Evolutionary conservation across 2,888 invertebrate genomes (phyloP).

Genomic region (Chrysomela aeneicollis): DNA sequence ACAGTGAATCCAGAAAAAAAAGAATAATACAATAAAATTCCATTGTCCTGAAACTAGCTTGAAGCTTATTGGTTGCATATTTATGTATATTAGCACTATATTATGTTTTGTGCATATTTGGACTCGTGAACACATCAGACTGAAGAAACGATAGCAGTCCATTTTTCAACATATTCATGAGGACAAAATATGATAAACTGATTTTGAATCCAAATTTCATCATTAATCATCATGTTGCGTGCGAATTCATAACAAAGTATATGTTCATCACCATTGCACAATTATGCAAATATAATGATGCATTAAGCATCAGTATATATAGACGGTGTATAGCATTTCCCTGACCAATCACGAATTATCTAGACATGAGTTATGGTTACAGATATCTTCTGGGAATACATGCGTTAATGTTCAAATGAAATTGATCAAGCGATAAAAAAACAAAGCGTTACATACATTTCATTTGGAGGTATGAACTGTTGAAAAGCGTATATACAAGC

Average conservation of each 20-base stretch:
- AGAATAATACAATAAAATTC: too few species aligned
- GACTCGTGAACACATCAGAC: too few species aligned
- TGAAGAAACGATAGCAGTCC: not conserved
- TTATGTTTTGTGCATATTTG: too few species aligned
- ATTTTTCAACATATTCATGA: not conserved
- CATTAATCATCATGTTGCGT: not conserved
- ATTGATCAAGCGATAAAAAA: not conserved
- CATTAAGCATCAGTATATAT: not conserved
- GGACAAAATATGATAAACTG: not conserved
- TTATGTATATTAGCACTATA: too few species aligned
- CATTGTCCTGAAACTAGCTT: too few species aligned
- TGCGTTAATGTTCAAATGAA: not conserved
- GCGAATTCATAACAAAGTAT: not conserved
- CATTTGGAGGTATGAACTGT: too few species aligned
- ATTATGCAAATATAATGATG: not conserved
- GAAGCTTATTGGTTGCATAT: too few species aligned
- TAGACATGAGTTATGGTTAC: not conserved
- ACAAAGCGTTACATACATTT: too few species aligned
- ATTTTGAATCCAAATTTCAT: not conserved
- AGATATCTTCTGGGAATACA: not conserved
- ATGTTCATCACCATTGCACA: not conserved
- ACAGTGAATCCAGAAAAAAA: too few species aligned
- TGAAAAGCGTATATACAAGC: too few species aligned
- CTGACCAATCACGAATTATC: not conserved
- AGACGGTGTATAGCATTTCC: not conserved